Base-by-base conservation (phyloP, 1,140 invertebrate genomes). In the Tigriopus japonicus region DNA sequence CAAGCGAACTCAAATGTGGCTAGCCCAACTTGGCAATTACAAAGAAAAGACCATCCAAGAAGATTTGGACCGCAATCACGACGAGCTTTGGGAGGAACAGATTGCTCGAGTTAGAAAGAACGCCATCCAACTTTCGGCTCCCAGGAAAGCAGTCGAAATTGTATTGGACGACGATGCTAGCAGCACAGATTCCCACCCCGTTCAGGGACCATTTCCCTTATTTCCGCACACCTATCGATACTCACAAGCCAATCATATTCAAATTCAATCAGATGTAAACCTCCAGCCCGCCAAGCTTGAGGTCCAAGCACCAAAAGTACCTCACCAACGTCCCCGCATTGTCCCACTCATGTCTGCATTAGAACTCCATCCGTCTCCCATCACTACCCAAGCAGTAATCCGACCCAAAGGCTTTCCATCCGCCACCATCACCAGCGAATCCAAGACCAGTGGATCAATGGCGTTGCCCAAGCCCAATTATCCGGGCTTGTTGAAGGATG, bases 71-170 rank as follows among this genome's bases (percentile, higher is more conserved):
- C 17, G 23, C 13, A 60, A 60, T 15, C 58, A 60, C 24, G 58
- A 60, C 6, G 42, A 60, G 24, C 58, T 60, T 6, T 60, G 58
- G 58, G 58, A 60, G 15, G 42, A 60, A n/a, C 58, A 60, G 51
- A 60, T 60, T 54, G 58, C 58, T 3, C 49, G 35, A 35, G 42
- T 60, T 6, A 60, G 51, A 19, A 13, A 15, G 14, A 60, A 54
- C 23, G 42, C 58, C 19, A 45, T 60, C 15, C 56, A 60, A 42
- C 28, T 35, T 35, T 9, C 28, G 45, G 49, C 58, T 5, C 58
- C 58, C 3, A 10, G 19, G 17, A 45, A 60, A 24, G n/a, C 58
- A n/a, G 21, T 52, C 1, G 58, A 60, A 51, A 60, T 60, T 15
- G 51, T 45, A 13, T 14, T 60, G 15, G 43, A 60, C 21, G 58